These are phyloP conservation scores for Caranx ignobilis DNA, from an alignment of 2,113 vertebrate species.

Conservation along the genomic window DNA sequence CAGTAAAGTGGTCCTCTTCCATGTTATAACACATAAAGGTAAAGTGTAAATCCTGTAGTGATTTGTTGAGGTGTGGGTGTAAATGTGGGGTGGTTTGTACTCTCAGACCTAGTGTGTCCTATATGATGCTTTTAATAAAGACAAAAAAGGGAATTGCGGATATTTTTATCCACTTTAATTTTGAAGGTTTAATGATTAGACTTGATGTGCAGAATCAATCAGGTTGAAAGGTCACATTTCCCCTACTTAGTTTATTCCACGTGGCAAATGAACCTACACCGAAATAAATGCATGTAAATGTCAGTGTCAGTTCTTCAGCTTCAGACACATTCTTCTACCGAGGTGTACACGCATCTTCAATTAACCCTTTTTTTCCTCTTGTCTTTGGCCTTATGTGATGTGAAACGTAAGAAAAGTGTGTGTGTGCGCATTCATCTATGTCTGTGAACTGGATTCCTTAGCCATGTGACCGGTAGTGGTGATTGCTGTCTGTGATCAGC, in stretches of 20 bases:
- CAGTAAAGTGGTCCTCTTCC: not conserved
- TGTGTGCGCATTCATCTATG: not conserved
- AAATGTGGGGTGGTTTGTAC: not conserved
- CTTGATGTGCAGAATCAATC: not conserved
- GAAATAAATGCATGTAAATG: not conserved
- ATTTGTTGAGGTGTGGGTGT: not conserved
- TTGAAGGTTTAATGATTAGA: not conserved
- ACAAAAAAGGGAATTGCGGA: not conserved
- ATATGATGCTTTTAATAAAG: not conserved
- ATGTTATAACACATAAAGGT: slow-evolving; percentile 1
- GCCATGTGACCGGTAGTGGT: slow-evolving; percentile 72
- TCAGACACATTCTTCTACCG: not conserved
- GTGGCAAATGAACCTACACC: not conserved
- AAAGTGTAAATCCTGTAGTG: slow-evolving; percentile 7
- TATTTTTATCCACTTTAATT: not conserved
- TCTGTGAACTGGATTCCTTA: slow-evolving; percentile 56
- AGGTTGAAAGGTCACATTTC: not conserved
- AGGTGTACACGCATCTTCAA: not conserved
- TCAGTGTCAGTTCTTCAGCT: not conserved
- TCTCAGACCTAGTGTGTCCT: not conserved
- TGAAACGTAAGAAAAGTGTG: not conserved
- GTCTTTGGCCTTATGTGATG: not conserved
- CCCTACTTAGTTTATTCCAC: not conserved
- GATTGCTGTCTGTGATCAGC: slow-evolving; percentile 73
- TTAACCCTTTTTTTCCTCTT: slow-evolving; percentile 9